Percentiles rank a stretch among this genome's conserved stretches.
Evolutionary conservation across 1,140 invertebrate species (phyloP).

Genomic region (Panagrolaimus sp.): DNA sequence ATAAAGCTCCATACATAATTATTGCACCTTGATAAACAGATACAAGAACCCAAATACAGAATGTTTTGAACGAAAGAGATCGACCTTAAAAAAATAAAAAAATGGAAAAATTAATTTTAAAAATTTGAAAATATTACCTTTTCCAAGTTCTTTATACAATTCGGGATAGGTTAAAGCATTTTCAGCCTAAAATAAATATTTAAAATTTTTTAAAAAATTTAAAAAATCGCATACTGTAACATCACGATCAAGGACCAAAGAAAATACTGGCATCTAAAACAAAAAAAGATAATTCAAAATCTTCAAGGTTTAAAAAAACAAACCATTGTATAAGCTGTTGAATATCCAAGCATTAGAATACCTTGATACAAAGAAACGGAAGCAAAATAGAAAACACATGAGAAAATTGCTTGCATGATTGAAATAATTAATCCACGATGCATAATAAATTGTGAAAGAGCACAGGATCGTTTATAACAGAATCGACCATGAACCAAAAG

Average conservation of each 20-base stretch:
- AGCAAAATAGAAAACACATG: conserved; percentile 95
- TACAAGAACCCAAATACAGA: conserved; percentile 97
- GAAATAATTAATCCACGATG: conserved; percentile 96
- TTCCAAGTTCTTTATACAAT: conserved; percentile 88
- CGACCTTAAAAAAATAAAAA: conserved; percentile 60
- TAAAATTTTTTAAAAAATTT: too few species aligned
- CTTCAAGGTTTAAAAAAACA: too few species aligned
- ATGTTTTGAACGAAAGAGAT: conserved; percentile 80
- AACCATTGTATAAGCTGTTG: conserved; percentile 94
- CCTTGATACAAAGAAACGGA: conserved; percentile 95
- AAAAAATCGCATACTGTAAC: conserved; percentile 83
- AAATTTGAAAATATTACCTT: too few species aligned
- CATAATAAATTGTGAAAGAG: conserved; percentile 94
- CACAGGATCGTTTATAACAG: conserved; percentile 89
- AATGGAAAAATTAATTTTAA: too few species aligned
- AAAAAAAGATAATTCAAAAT: too few species aligned
- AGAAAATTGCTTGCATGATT: conserved; percentile 97
- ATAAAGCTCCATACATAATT: conserved; percentile 77
- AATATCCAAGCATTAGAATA: conserved; percentile 96
- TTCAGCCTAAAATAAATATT: too few species aligned
- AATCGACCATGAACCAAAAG: conserved; percentile 90
- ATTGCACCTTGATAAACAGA: conserved; percentile 86
- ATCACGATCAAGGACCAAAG: conserved; percentile 87
- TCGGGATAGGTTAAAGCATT: conserved; percentile 92
- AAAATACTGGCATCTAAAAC: conserved; percentile 98